Base-by-base conservation (phyloP, 64 coral and sea anemone species). In the Acropora tenuis region DNA sequence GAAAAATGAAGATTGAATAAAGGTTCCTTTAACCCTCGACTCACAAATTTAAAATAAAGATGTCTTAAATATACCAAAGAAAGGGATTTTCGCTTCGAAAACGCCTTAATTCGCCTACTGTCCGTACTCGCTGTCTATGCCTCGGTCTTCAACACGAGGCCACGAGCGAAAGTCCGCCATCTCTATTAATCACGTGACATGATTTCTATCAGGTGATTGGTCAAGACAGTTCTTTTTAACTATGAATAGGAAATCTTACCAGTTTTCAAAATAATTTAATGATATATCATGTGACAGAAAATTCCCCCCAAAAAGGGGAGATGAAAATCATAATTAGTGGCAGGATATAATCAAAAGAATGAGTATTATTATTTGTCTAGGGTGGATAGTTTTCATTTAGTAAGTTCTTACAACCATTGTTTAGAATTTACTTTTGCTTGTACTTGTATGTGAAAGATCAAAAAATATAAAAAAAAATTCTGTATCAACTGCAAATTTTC, bases 121-220 rank as follows among this genome's bases (percentile, higher is more conserved):
- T 52, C 55, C 44, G 4, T 57, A 72, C 30, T 60, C 77, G 81
- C 83, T 76, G 63, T 48, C 76, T 9, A 77, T 45, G 76, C 79
- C 47, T 66, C 47, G 17, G 84, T 59, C 80, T 0, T 16, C n/a
- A 94, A 82, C 92, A 94, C 92, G 92, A 94, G 92, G 92, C 86
- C 66, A 80, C 49, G 73, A 84, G 86, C 79, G 86, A 79, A 89
- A 84, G 82, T 73, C 90, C 90, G 94, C 94, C 94, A 96, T 94
- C 69, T 85, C 88, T 74, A 78, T 73, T 15, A 16, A 69, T 46
- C 94, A 96, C 94, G 94, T 96, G 94, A 96, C 43, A 41, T 8
- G 20, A 92, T 59, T 48, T 40, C 18, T 3, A 79, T 20, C 11
- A 84, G 75, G 40, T 96, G 94, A 96, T 96, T 96, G 94, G 94